Conservation (phyloP, 2,888 invertebrate species). For the Baccha elongata region DNA sequence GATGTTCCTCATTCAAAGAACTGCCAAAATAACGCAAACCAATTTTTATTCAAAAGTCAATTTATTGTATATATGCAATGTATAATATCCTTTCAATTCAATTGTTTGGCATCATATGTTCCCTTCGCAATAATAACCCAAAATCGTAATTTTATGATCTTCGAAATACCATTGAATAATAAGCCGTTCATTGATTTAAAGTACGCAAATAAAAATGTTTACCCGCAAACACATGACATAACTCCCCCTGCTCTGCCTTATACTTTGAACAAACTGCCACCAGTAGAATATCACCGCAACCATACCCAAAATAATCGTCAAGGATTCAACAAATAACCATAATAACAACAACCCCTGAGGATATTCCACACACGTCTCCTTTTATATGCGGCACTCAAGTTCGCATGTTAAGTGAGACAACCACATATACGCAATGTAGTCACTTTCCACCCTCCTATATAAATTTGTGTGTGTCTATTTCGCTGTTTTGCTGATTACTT, state of each 20-base stretch:
- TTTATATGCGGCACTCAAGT: constrained; percentile 48
- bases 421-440: constrained; percentile 27
- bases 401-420: constrained; percentile 53
- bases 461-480: constrained; percentile 54
- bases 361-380: constrained; percentile 63
- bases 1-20: no score
- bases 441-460: constrained; percentile 1
- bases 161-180: constrained; percentile 67
- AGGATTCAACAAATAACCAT: constrained; percentile 64
- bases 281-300: constrained; percentile 18
- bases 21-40: not conserved
- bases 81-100: constrained; percentile 32
- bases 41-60: not conserved
- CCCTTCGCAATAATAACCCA: constrained; percentile 59
- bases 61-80: not conserved
- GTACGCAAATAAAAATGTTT: constrained; percentile 70
- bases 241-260: constrained; percentile 3
- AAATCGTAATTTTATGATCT: constrained; percentile 73
- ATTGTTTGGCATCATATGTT: constrained; percentile 68
- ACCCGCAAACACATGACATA: not conserved
- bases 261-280: constrained; percentile 6
- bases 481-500: constrained; percentile 69
- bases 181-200: constrained; percentile 72
- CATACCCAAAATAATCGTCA: constrained; percentile 44
- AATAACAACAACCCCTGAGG: constrained; percentile 45